A percentile compares a stretch with the other conserved stretches of the same genome.
phyloP scores from a whole-genome alignment of 2,888 invertebrate species.

The Subacronicta megacephala region DNA sequence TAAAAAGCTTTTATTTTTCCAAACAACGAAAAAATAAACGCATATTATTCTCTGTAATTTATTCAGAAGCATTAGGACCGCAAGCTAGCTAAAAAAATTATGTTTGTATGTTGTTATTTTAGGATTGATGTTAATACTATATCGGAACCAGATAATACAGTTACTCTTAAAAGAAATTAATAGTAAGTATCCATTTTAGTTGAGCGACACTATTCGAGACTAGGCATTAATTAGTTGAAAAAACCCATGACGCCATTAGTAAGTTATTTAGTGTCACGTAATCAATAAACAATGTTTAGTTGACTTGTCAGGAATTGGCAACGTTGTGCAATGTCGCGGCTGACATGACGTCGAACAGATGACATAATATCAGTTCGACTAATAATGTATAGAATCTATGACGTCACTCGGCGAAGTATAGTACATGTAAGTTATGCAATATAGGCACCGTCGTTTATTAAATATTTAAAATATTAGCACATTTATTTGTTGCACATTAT shows the following conservation, averaged over 20 bases:
- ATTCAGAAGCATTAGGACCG: too few relatives aligned
- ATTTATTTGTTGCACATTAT: too few relatives aligned
- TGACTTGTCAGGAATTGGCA: constrained; percentile 4
- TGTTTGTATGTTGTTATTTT: too few relatives aligned
- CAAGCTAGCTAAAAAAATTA: too few relatives aligned
- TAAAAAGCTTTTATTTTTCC: too few relatives aligned
- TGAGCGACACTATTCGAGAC: constrained; percentile 2
- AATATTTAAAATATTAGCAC: neutral
- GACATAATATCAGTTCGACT: constrained; percentile 12
- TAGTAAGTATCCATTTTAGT: neutral
- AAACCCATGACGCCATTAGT: constrained; percentile 14
- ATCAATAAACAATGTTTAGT: constrained; percentile 5
- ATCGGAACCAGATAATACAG: neutral
- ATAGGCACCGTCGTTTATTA: neutral
- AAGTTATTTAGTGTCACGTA: neutral
- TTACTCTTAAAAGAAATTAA: neutral
- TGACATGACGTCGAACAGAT: too few relatives aligned
- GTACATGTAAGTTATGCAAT: neutral
- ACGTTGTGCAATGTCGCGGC: constrained; percentile 20
- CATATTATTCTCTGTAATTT: too few relatives aligned
- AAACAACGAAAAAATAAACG: too few relatives aligned
- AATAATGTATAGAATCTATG: constrained; percentile 4
- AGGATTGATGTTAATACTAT: too few relatives aligned
- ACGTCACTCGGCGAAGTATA: neutral
- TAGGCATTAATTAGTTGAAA: constrained; percentile 6